Base-by-base conservation (phyloP, 2,888 invertebrate species). In the Geotrupes spiniger region DNA sequence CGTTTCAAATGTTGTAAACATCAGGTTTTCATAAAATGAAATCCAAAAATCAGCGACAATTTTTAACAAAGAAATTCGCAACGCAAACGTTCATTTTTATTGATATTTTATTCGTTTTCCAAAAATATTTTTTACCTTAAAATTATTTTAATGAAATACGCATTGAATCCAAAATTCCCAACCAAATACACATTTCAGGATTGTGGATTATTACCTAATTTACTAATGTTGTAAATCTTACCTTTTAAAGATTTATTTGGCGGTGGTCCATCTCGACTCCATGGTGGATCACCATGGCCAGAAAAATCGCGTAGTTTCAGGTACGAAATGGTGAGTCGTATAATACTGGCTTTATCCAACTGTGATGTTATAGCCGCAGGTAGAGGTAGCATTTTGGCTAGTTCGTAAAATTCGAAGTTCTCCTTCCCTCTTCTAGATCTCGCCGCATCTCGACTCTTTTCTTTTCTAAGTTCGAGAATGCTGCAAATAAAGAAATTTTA, bases 341-440 rank as follows among this genome's bases (percentile, higher is more conserved):
- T 94, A 74, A 95, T 94, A 71, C 94, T 93, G 54, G 94, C 94
- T 77, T 94, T 94, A 76, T 94, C 93, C 78, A 95, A 80, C 77
- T 92, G 92, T 69, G 91, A 90, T 69, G 93, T 93, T 70, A 93
- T 93, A 67, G 92, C 92, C 25, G 92, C 89, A 12, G 88, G 92
- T 58, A 89, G 81, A 17, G 91, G 95, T 74, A 89, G 80, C 94
- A 89, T 93, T 81, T 90, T 93, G 55, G 95, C 94, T 71, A 96
- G 79, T 78, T 94, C 93, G 75, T 94, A 93, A 77, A 95, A 96
- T 78, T 96, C 95, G 72, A 87, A 92, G 77, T 96, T 96, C 74
- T 96, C 96, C 68, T 94, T 93, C 52, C 94, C 93, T 28, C 95
- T 81, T 42, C 95, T 78, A 8, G 92, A 92, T 53, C 94, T 78